A percentile compares a stretch with the other conserved stretches of the same genome.
These are phyloP conservation scores for Lepidocyrtoides sp. DNA, from an alignment of 2,888 invertebrate genomes.

Conservation along the genomic window DNA sequence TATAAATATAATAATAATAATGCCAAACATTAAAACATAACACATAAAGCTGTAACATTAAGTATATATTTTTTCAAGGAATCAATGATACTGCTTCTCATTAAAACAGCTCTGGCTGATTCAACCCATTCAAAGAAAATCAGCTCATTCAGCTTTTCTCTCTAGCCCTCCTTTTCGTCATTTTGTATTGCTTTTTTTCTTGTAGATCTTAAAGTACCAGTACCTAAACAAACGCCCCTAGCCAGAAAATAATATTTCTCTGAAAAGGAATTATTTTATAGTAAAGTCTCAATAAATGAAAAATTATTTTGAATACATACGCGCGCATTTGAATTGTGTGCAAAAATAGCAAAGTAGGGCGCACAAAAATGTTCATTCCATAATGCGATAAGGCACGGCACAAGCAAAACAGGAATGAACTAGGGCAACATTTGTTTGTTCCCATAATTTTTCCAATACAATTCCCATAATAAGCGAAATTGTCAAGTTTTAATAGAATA, in stretches of 20 bases:
- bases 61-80: not conserved
- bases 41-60: too few relatives aligned
- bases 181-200: too few relatives aligned
- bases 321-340: too few relatives aligned
- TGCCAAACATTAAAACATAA: too few relatives aligned
- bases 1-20: not conserved
- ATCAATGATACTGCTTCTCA: not conserved
- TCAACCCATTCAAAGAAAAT: not conserved
- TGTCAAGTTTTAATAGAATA: constrained; percentile 36
- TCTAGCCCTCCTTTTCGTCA: not conserved
- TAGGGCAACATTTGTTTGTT: constrained; percentile 35
- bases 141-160: not conserved
- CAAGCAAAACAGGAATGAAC: not conserved
- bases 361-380: too few relatives aligned
- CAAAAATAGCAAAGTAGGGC: not conserved
- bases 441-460: not conserved
- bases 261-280: not conserved
- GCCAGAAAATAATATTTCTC: not conserved
- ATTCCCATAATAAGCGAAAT: constrained; percentile 14
- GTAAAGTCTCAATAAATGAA: not conserved
- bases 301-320: too few relatives aligned
- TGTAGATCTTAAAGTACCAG: too few relatives aligned
- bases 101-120: not conserved
- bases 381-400: too few relatives aligned
- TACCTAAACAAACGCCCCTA: constrained; percentile 16